Percentiles rank a stretch among this genome's conserved stretches.
phyloP scores from a whole-genome alignment of 2,113 vertebrate species.

The Delphinus delphis region DNA sequence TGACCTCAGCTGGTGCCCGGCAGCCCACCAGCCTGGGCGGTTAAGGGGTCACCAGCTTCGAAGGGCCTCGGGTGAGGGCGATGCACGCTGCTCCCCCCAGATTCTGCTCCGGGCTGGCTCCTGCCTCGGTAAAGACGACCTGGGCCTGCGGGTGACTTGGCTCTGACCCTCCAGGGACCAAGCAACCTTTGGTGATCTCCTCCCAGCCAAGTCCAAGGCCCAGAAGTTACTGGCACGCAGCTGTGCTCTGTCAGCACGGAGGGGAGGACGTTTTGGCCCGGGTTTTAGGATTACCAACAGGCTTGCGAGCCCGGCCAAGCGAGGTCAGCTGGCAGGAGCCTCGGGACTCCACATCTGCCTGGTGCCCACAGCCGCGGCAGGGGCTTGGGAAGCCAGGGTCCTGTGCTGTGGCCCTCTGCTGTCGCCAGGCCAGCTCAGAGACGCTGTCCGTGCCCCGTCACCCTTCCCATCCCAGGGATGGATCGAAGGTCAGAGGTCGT shows the following conservation, averaged over 20 bases:
- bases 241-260: not conserved
- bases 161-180: not conserved
- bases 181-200: not conserved
- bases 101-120: not conserved
- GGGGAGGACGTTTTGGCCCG: not conserved
- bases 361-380: not conserved
- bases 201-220: not conserved
- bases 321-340: not conserved
- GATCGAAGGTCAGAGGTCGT: not conserved
- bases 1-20: not conserved
- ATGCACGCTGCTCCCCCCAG: not conserved
- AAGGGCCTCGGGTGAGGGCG: not conserved
- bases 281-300: not conserved
- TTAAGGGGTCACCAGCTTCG: not conserved
- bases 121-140: not conserved
- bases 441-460: fast-evolving
- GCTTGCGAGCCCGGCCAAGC: not conserved
- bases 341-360: not conserved
- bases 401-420: not conserved
- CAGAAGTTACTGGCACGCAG: not conserved
- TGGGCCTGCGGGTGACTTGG: not conserved
- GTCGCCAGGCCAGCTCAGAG: not conserved
- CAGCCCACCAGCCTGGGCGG: not conserved
- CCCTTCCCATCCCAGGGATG: not conserved
- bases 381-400: not conserved